Evolutionary conservation across 2,797 vertebrate species (phyloP).

Genomic region (Benthosema pterotum): DNA sequence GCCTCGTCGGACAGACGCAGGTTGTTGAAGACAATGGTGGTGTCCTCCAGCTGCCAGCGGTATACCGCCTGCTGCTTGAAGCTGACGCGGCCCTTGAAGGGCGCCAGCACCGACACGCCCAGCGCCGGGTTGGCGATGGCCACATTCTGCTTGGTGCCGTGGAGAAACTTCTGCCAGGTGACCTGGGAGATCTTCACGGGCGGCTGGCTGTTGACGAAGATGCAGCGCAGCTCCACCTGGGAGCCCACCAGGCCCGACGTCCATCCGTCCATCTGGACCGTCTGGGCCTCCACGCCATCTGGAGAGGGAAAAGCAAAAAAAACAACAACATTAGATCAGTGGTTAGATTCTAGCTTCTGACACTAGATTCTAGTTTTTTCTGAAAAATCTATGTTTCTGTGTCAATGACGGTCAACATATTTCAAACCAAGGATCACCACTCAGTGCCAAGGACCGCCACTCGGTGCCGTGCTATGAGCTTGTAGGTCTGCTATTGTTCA

Average conservation of each 20-base stretch:
- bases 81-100: slow-evolving; percentile 89
- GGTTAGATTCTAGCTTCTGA: no score
- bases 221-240: slow-evolving; percentile 93
- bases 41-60: slow-evolving; percentile 88
- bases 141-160: slow-evolving; percentile 94
- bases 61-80: slow-evolving; percentile 89
- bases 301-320: slow-evolving; percentile 13
- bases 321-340: neutral
- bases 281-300: slow-evolving; percentile 85
- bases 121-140: slow-evolving; percentile 95
- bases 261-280: slow-evolving; percentile 90
- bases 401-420: no score
- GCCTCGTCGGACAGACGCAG: slow-evolving; percentile 93
- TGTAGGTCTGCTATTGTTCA: no score
- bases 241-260: slow-evolving; percentile 92
- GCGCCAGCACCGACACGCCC: slow-evolving; percentile 90
- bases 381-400: no score
- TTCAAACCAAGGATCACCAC: no score
- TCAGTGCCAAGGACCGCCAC: no score
- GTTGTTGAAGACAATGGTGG: slow-evolving; percentile 89
- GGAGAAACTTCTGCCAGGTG: slow-evolving; percentile 96
- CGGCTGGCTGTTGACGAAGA: slow-evolving; percentile 88
- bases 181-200: slow-evolving; percentile 97
- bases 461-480: no score
- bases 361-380: no score